Conservation (phyloP, 2,888 invertebrate species). For the Mycalesis mineus region DNA sequence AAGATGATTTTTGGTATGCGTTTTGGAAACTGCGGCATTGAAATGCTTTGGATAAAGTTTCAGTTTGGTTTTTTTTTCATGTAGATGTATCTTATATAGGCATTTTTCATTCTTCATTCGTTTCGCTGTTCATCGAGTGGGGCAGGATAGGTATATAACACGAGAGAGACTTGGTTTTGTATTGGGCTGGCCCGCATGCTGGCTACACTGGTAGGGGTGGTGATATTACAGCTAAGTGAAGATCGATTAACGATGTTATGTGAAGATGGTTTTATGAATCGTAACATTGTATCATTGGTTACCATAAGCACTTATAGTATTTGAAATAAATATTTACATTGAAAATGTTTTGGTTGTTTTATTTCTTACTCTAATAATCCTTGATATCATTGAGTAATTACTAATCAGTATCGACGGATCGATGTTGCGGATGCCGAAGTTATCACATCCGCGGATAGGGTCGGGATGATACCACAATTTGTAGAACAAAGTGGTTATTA, state of each 20-base stretch:
- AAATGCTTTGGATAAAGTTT: too few relatives aligned
- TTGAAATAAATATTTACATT: constrained; percentile 78
- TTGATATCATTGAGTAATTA: too few relatives aligned
- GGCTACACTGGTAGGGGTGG: constrained; percentile 56
- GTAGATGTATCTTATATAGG: neutral
- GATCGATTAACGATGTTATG: constrained; percentile 54
- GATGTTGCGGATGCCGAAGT: too few relatives aligned
- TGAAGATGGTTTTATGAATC: constrained; percentile 50
- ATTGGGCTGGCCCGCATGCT: constrained; percentile 44
- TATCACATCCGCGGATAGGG: too few relatives aligned
- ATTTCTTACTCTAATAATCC: too few relatives aligned
- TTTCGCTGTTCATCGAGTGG: constrained; percentile 8
- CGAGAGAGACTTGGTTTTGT: constrained; percentile 23
- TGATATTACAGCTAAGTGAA: constrained; percentile 69
- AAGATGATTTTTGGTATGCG: too few relatives aligned
- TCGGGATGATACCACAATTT: too few relatives aligned
- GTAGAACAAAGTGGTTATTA: too few relatives aligned
- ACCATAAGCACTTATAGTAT: constrained; percentile 76
- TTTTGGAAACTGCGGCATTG: too few relatives aligned
- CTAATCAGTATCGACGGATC: too few relatives aligned
- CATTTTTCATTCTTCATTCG: neutral
- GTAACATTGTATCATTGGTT: constrained; percentile 76
- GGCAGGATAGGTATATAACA: neutral
- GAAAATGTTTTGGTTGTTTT: constrained; percentile 38
- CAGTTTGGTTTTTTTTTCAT: neutral